Base-by-base conservation (phyloP, 2,113 vertebrate species). In the Panthera leo region DNA sequence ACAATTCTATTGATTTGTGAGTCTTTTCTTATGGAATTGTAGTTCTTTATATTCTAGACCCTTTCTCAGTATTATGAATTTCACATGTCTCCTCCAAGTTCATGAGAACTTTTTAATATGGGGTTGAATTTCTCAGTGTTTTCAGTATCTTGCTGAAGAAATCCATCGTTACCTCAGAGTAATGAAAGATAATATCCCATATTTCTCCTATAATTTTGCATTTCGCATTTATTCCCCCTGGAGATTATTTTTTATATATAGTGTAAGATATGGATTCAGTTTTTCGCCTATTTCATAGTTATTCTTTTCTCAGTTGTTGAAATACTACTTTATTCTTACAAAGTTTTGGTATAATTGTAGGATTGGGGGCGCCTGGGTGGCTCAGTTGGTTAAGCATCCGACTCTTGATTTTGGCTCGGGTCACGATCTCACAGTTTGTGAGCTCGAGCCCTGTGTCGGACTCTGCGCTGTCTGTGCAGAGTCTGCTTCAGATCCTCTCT, bases 191-290 rank as follows among this genome's bases (percentile, higher is more conserved):
- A 76, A 9, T 87, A 23, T 63, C 65, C 31, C n/a, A 27, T 89
- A 82, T 95, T 89, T 85, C 61, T 97, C 31, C 70, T 89, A 82
- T 65, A 76, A 27, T 48, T 61, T 80, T 83, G 19, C 12, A n/a
- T 83, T 94, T 96, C 75, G n/a, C 10, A 85, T 65, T 83, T 67
- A 73, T 36, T 48, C 36, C 45, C 58, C 58, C 8, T 89, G 39
- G 85, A 89, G 79, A 70, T 48, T 94, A 91, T 73, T 89, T 83
- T 45, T 51, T 71, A 82, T 65, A 14, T 79, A 8, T 89, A 34
- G 18, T 70, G 25, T 89, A 21, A 92, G 34, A 29, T 68, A 7
- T 65, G 19, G 80, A 63, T 89, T 61, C 75, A 80, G 4, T 61
- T 80, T 80, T 23, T 79, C 36, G 29, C 7, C 36, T 21, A 67